Evolutionary conservation across 1,140 invertebrate genomes (phyloP).

Genomic region (Aporrectodea caliginosa): DNA sequence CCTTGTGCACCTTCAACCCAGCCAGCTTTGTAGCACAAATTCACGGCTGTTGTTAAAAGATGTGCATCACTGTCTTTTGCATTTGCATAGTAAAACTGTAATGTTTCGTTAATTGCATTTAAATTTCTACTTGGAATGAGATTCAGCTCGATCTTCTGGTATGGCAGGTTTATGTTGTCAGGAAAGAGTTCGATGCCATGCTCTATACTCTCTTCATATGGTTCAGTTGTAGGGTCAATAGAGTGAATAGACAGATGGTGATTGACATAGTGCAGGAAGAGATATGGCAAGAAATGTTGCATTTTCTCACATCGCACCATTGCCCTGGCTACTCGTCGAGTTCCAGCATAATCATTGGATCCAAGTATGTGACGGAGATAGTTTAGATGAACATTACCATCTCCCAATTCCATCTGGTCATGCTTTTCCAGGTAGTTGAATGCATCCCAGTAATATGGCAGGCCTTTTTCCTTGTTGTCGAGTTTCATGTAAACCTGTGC

Average conservation of each 20-base stretch:
- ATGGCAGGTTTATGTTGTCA: not conserved
- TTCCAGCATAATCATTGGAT: not conserved
- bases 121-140: not conserved
- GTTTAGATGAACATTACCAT: not conserved
- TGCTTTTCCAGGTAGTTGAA: not conserved
- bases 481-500: not conserved
- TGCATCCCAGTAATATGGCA: not conserved
- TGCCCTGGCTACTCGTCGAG: not conserved
- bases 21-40: not conserved
- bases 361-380: not conserved
- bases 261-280: not conserved
- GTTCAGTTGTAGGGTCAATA: not conserved
- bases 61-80: not conserved
- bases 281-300: not conserved
- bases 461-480: not conserved
- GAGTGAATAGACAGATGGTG: not conserved
- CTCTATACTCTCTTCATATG: not conserved
- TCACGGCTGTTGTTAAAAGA: not conserved
- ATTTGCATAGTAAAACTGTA: not conserved
- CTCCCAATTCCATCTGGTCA: not conserved
- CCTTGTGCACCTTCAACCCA: not conserved
- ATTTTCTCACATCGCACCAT: not conserved
- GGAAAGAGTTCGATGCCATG: not conserved
- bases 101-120: not conserved
- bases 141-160: not conserved